Evolutionary conservation across 2,113 vertebrate genomes (phyloP).

Genomic region (Tragulus kanchil): DNA sequence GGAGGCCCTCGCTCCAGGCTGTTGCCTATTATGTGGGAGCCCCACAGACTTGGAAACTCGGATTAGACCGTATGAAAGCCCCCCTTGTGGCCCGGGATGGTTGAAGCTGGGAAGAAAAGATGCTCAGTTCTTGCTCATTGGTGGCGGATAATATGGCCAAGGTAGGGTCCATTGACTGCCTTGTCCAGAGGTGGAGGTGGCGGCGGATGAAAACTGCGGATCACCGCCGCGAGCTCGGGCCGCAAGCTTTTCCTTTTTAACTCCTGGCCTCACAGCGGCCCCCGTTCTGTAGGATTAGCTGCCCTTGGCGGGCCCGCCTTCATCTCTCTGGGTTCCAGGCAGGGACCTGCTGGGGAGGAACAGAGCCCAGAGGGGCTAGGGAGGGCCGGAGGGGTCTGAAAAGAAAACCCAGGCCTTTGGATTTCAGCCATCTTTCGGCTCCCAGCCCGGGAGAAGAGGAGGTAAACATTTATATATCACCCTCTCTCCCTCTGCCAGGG

Average conservation of each 20-base stretch:
- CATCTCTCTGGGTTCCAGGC: constrained; percentile 85
- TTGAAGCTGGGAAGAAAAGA: constrained; percentile 86
- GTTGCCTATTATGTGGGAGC: constrained; percentile 89
- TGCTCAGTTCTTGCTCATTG: constrained; percentile 92
- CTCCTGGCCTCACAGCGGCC: constrained; percentile 85
- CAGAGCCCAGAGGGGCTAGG: constrained; percentile 81
- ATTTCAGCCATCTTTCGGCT: constrained; percentile 81
- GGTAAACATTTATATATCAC: constrained; percentile 75
- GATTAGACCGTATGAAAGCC: constrained; percentile 90
- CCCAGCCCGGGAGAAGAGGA: constrained; percentile 72
- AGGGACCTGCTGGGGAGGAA: constrained; percentile 85
- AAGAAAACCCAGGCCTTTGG: constrained; percentile 88
- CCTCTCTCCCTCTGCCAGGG: constrained; percentile 56
- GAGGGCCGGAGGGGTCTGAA: constrained; percentile 84
- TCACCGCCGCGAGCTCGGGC: constrained; percentile 75
- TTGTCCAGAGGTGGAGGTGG: constrained; percentile 81
- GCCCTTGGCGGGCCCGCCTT: constrained; percentile 82
- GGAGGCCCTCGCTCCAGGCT: constrained; percentile 89
- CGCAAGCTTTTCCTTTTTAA: constrained; percentile 85
- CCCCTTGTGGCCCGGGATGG: constrained; percentile 86
- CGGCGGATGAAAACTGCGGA: constrained; percentile 85
- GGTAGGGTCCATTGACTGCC: constrained; percentile 88
- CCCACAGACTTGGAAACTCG: constrained; percentile 86
- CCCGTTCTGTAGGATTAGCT: constrained; percentile 85
- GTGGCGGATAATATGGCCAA: constrained; percentile 89